A percentile compares a stretch with the other conserved stretches of the same genome.
Evolutionary conservation across 2,113 vertebrate species (phyloP).

Genomic region (Chionomys nivalis): DNA sequence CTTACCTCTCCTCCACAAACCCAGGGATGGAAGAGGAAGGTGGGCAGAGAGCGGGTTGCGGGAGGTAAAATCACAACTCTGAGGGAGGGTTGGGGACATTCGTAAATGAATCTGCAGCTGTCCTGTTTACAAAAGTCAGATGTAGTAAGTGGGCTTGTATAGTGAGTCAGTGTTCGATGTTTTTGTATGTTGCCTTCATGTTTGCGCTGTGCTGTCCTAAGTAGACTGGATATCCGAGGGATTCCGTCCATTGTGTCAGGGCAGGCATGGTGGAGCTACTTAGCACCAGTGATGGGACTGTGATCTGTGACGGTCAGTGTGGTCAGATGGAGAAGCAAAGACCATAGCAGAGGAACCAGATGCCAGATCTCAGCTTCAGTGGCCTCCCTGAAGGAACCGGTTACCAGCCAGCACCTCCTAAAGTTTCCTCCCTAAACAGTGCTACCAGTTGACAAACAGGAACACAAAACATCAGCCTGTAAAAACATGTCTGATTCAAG

Average conservation of each 20-base stretch:
- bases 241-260: no score
- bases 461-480: background rate
- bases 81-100: background rate
- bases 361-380: background rate
- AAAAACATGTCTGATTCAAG: background rate
- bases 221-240: background rate
- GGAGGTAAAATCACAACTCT: background rate
- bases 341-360: background rate
- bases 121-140: background rate
- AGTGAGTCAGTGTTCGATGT: background rate
- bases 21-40: background rate
- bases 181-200: background rate
- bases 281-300: background rate
- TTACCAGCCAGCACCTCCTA: background rate
- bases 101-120: background rate
- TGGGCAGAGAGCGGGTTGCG: background rate
- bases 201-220: constrained; percentile 21
- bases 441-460: background rate
- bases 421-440: background rate
- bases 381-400: background rate
- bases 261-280: background rate
- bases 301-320: background rate
- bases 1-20: background rate
- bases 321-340: background rate
- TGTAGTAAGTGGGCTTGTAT: background rate